Conservation (phyloP, 2,888 invertebrate species). For the Chromoteleia sp. region DNA sequence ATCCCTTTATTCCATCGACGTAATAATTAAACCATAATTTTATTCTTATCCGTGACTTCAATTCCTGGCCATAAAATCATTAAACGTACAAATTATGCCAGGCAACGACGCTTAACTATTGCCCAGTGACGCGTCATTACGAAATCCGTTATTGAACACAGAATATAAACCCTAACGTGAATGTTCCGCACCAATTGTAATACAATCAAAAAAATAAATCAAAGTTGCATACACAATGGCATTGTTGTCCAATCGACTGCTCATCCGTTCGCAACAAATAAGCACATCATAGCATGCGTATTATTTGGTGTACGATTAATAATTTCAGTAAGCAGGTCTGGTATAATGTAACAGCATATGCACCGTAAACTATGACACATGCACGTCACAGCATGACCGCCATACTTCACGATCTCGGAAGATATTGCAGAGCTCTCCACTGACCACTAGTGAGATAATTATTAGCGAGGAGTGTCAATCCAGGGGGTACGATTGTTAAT, state of each 20-base stretch:
- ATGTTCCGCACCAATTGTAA: conserved; percentile 43
- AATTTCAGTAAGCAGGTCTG: conserved; percentile 42
- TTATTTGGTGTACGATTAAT: conserved; percentile 37
- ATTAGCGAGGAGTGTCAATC: conserved; percentile 40
- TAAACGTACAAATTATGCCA: conserved; percentile 26
- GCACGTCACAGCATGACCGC: conserved; percentile 55
- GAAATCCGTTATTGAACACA: conserved; percentile 41
- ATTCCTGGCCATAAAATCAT: conserved; percentile 31
- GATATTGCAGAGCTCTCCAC: conserved; percentile 48
- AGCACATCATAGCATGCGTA: conserved; percentile 49
- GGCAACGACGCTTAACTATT: conserved; percentile 39
- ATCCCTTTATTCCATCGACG: conserved; percentile 5
- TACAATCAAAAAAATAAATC: conserved; percentile 46
- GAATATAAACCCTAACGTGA: conserved; percentile 16
- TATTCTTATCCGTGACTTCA: conserved; percentile 40
- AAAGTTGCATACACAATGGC: conserved; percentile 36
- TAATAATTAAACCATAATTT: conserved; percentile 35
- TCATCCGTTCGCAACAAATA: conserved; percentile 39
- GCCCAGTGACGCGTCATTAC: conserved; percentile 35
- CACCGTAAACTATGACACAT: conserved; percentile 46
- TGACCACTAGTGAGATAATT: conserved; percentile 43
- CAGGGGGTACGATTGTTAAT: conserved; percentile 15
- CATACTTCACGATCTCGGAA: conserved; percentile 45
- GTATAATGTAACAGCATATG: conserved; percentile 31
- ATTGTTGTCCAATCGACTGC: conserved; percentile 38